Percentiles rank a stretch among this genome's conserved stretches.
phyloP scores from a whole-genome alignment of 2,113 vertebrate species.

The Lycaon pictus region DNA sequence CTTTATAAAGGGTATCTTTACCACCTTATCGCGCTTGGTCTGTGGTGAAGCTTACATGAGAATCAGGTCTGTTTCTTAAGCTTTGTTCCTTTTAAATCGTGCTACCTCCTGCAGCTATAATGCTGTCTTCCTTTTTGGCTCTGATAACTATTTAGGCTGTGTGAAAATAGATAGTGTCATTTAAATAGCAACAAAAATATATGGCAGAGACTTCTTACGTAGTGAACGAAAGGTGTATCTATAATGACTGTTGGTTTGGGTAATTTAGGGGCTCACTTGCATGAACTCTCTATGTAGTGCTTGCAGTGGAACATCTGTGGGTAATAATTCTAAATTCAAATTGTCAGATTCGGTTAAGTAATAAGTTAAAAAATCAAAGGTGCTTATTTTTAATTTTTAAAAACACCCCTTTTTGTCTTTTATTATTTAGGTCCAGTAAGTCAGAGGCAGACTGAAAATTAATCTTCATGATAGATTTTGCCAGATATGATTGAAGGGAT shows the following conservation, averaged over 20 bases:
- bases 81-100: neutral
- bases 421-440: slow-evolving; percentile 6
- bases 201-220: neutral
- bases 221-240: neutral
- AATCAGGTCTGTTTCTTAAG: neutral
- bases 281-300: neutral
- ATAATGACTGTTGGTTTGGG: neutral
- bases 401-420: neutral
- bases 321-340: neutral
- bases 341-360: neutral
- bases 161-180: neutral
- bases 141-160: neutral
- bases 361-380: neutral
- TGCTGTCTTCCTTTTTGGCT: neutral
- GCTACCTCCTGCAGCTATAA: neutral
- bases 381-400: slow-evolving; percentile 32
- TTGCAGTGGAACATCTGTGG: neutral
- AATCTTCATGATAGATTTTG: neutral
- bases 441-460: slow-evolving; percentile 1
- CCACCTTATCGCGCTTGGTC: neutral
- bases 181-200: slow-evolving; percentile 31
- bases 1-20: neutral
- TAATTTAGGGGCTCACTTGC: neutral
- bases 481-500: neutral
- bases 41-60: neutral